A percentile compares a stretch with the other conserved stretches of the same genome.
These are phyloP conservation scores for Drosophila anomalata DNA, from an alignment of 2,888 invertebrate genomes.

Conservation along the genomic window DNA sequence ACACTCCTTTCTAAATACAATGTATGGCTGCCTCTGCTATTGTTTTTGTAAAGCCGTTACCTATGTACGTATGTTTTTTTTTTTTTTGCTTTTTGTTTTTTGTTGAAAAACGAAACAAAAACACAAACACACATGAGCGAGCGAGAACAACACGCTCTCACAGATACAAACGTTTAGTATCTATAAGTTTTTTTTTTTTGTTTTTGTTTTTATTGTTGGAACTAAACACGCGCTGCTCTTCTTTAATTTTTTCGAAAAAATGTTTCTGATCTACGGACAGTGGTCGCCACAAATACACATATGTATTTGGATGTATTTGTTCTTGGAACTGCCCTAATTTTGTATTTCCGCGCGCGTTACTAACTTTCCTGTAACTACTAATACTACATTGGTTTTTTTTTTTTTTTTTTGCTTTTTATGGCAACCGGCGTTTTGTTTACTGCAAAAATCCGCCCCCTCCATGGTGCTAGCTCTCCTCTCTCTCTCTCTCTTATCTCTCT, in stretches of 20 bases:
- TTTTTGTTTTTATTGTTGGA: slow-evolving; percentile 68
- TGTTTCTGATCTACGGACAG: slow-evolving; percentile 1
- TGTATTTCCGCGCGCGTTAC: slow-evolving; percentile 61
- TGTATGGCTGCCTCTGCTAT: slow-evolving; percentile 40
- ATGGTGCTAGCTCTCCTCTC: not conserved
- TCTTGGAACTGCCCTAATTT: slow-evolving; percentile 63
- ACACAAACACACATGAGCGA: slow-evolving; percentile 21
- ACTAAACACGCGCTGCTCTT: slow-evolving; percentile 66
- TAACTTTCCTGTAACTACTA: slow-evolving; percentile 19
- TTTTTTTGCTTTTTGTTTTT: slow-evolving; percentile 29
- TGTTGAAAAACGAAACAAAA: slow-evolving; percentile 26
- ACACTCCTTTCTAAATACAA: slow-evolving; percentile 29
- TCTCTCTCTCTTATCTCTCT: not conserved
- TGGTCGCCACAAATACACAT: not conserved
- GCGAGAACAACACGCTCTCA: slow-evolving; percentile 1
- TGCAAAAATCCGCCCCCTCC: slow-evolving; percentile 26
- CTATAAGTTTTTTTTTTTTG: slow-evolving; percentile 63
- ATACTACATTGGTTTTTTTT: not conserved
- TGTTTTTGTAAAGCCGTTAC: slow-evolving; percentile 18
- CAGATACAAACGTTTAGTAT: slow-evolving; percentile 59
- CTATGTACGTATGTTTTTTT: slow-evolving; percentile 15
- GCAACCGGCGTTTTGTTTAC: slow-evolving; percentile 61
- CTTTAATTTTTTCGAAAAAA: slow-evolving; percentile 16
- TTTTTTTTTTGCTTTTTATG: slow-evolving; percentile 34
- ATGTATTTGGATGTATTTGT: not conserved